Percentiles rank a stretch among this genome's conserved stretches.
Conservation (phyloP, 2,888 invertebrate species). For the Zelleria hepariella region DNA sequence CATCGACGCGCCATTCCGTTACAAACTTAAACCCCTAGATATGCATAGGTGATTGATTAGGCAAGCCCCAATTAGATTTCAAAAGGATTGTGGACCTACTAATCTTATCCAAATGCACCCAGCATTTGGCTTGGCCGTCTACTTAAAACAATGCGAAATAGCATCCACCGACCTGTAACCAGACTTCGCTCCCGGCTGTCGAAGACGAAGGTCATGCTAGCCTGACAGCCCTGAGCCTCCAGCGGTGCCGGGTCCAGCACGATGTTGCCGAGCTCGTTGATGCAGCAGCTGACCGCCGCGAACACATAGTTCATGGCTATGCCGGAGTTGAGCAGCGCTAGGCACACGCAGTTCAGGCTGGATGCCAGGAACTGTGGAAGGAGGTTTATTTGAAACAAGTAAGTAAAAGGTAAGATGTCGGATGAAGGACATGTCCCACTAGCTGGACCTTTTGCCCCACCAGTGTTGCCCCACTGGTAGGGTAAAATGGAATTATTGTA, state of each 20-base stretch:
- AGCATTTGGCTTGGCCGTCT: not conserved
- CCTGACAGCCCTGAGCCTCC: conserved; percentile 65
- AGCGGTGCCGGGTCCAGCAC: conserved; percentile 75
- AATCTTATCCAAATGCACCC: not conserved
- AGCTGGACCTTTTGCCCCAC: too few species aligned
- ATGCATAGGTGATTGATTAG: not conserved
- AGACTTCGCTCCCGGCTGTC: conserved; percentile 67
- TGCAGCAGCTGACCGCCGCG: conserved; percentile 83
- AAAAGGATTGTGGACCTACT: not conserved
- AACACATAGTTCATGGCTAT: conserved; percentile 86
- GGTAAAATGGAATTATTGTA: too few species aligned
- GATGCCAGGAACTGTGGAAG: conserved; percentile 81
- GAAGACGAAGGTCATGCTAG: conserved; percentile 81
- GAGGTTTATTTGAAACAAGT: not conserved
- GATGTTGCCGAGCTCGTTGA: conserved; percentile 73
- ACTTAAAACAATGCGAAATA: not conserved
- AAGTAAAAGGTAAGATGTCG: too few species aligned
- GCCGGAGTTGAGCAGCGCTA: conserved; percentile 87
- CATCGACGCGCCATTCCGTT: too few species aligned
- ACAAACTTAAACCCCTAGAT: too few species aligned
- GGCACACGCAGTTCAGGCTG: conserved; percentile 85
- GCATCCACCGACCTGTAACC: conserved; percentile 35
- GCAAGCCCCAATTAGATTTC: not conserved
- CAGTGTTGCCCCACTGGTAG: too few species aligned
- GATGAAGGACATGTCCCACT: too few species aligned